Conservation (phyloP, 2,888 invertebrate species). For the Leucophenga montana region DNA sequence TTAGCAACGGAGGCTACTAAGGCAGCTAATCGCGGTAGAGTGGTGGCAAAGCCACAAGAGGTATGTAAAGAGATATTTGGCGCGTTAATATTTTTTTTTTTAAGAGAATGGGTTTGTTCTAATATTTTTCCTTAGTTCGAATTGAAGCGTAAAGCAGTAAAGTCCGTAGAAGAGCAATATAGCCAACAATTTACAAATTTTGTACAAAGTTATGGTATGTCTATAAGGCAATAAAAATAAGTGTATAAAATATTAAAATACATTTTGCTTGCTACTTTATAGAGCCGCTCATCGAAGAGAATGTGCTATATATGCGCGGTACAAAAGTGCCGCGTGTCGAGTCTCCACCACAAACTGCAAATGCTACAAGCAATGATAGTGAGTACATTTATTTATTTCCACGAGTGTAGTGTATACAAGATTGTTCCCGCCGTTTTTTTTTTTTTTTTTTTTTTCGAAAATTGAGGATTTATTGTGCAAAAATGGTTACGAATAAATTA, state of each 20-base stretch:
- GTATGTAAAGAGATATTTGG: background rate
- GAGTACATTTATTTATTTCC: slow-evolving; percentile 6
- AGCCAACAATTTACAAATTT: slow-evolving; percentile 59
- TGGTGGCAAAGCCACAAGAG: slow-evolving; percentile 40
- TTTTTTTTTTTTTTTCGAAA: too few relatives aligned
- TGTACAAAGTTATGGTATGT: slow-evolving; percentile 53
- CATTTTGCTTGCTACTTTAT: slow-evolving; percentile 12
- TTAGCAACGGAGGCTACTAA: slow-evolving; percentile 50
- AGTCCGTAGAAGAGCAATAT: slow-evolving; percentile 56
- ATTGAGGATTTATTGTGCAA: too few relatives aligned
- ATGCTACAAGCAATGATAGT: slow-evolving; percentile 53
- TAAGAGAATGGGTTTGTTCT: too few relatives aligned
- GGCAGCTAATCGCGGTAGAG: slow-evolving; percentile 36
- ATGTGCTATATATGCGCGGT: slow-evolving; percentile 59
- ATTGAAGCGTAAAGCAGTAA: slow-evolving; percentile 55
- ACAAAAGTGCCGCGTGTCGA: slow-evolving; percentile 56
- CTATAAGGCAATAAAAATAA: too few relatives aligned
- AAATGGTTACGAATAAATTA: too few relatives aligned
- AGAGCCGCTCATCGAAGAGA: slow-evolving; percentile 55
- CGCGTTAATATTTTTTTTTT: background rate
- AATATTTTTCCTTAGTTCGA: background rate
- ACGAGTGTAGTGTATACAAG: too few relatives aligned
- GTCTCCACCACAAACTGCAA: slow-evolving; percentile 38
- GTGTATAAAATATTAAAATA: too few relatives aligned
- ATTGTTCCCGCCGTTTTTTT: too few relatives aligned